Conservation (phyloP, 2,113 vertebrate species). For the Epinephelus cyanopodus region DNA sequence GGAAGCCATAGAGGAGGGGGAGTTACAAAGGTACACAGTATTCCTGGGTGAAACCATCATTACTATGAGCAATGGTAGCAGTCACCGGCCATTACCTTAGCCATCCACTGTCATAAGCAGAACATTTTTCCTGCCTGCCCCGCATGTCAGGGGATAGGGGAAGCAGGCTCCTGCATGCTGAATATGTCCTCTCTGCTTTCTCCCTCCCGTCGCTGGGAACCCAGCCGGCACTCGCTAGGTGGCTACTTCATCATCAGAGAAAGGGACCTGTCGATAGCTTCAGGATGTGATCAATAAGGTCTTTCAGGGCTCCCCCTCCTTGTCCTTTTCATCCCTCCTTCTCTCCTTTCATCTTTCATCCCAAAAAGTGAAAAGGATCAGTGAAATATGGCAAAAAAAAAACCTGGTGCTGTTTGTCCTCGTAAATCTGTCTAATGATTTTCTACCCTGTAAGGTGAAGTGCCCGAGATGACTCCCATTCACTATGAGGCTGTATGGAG, state of each 20-base stretch:
- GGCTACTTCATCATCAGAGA: constrained; percentile 78
- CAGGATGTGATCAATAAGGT: constrained; percentile 72
- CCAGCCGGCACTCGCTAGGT: constrained; percentile 41
- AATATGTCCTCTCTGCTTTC: constrained; percentile 72
- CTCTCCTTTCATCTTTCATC: constrained; percentile 48
- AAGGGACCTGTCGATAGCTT: constrained; percentile 73
- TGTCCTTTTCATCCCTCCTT: constrained; percentile 37
- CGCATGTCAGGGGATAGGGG: constrained; percentile 66
- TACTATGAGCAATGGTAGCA: constrained; percentile 86
- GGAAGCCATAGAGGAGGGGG: constrained; percentile 18
- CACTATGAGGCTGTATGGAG: constrained; percentile 28
- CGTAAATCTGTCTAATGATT: constrained; percentile 82
- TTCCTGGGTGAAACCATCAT: constrained; percentile 84
- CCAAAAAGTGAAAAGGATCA: constrained; percentile 61
- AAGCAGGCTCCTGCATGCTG: constrained; percentile 79
- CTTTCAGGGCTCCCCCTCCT: constrained; percentile 47
- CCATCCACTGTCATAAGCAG: constrained; percentile 86
- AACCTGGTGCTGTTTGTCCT: constrained; percentile 56
- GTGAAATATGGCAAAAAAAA: constrained; percentile 75
- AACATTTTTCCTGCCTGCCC: constrained; percentile 78
- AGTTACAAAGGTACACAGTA: constrained; percentile 75
- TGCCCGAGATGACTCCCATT: constrained; percentile 52
- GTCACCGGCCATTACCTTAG: constrained; percentile 85
- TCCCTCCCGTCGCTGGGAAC: constrained; percentile 30
- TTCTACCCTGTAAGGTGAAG: constrained; percentile 74